Evolutionary conservation across 2,888 invertebrate genomes (phyloP).

Genomic region (Drosophila paramelanica): DNA sequence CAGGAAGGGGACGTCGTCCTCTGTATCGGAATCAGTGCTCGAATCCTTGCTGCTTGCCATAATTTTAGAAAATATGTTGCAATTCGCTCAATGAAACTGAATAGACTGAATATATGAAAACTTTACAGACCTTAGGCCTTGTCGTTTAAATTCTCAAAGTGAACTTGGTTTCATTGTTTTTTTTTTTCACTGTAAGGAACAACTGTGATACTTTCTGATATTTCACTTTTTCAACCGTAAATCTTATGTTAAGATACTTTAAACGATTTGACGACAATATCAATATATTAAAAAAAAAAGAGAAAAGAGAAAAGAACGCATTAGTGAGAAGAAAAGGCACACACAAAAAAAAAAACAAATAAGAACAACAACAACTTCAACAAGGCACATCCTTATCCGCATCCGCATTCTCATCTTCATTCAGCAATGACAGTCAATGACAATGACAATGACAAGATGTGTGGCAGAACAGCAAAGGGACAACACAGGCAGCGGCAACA

Average conservation of each 20-base stretch:
- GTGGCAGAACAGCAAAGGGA: conserved; percentile 35
- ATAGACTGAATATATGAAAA: neutral
- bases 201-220: neutral
- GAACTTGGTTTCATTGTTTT: neutral
- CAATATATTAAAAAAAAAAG: conserved; percentile 32
- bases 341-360: neutral
- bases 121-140: too few species aligned
- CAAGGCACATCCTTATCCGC: conserved; percentile 42
- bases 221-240: neutral
- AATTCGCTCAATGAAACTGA: neutral
- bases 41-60: neutral
- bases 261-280: conserved; percentile 48
- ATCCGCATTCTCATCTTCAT: conserved; percentile 35
- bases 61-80: neutral
- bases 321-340: conserved; percentile 18
- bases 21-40: neutral
- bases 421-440: conserved; percentile 50
- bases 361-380: conserved; percentile 37
- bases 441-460: conserved; percentile 55
- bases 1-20: neutral
- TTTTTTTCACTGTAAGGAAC: too few species aligned
- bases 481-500: conserved; percentile 6
- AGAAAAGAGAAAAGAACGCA: conserved; percentile 22
- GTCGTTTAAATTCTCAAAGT: neutral
- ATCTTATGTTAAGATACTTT: conserved; percentile 21